Base-by-base conservation (phyloP, 2,113 vertebrate genomes). In the Pungitius pungitius region DNA sequence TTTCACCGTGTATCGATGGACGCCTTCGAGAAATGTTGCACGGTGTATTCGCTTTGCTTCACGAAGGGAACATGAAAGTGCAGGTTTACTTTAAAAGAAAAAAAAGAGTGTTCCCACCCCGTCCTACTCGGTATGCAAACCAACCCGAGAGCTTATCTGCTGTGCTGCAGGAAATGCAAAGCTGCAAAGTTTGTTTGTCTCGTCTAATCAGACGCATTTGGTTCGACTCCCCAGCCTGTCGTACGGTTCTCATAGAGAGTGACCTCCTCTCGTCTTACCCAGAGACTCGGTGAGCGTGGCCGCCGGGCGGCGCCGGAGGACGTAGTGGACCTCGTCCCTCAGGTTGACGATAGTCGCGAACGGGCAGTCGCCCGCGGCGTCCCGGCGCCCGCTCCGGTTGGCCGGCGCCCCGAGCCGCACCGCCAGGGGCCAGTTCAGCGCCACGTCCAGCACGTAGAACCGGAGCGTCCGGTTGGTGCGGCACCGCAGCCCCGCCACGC, bases 381-480 rank as follows among this genome's bases (percentile, higher is more conserved):
- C 69, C 37, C 14, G 71, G 9, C 56, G 30, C 30, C 30, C 82
- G 3, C 39, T 91, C 33, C 75, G 35, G 47, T 93, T 85, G 71
- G 80, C 86, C 0, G 89, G 77, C 0, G 97, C 98, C 52, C 97
- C 98, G 18, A 99, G 93, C 85, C 96, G 93, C 80, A 94, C 93
- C 0, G 97, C 97, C 18, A 98, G 95, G n/a, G 94, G 91, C 97
- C 96, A 97, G 89, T 96, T 95, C 13, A 98, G 91, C 73, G 95
- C 94, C 0, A 95, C 94, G 82, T 99, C 98, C 90, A 99, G 86
- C 45, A 98, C 85, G 74, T 98, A 99, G 52, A 99, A 96, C 85
- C 96, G 94, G 86, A 99, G 93, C 26, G 97, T 99, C 91, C 95
- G 96, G 92, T 99, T 99, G 87, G 97, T 97, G 82, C 93, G 95